Evolutionary conservation across 2,888 invertebrate genomes (phyloP).

Genomic region (Pheosia gnoma): DNA sequence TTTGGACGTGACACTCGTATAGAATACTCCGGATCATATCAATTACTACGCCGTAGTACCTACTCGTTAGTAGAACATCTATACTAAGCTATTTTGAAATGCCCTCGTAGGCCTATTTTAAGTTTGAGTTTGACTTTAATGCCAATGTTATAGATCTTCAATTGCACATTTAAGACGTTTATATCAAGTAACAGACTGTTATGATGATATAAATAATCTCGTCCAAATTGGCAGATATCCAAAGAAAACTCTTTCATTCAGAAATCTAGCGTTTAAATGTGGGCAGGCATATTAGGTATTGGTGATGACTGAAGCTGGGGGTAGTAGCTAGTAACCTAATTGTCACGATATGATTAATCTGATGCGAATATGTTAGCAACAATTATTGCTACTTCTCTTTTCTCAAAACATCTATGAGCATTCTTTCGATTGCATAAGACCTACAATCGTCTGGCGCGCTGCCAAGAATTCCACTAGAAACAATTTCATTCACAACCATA

Average conservation of each 20-base stretch:
- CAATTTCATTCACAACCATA: background rate
- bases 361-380: too few relatives aligned
- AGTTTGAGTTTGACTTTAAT: too few relatives aligned
- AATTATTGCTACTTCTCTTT: background rate
- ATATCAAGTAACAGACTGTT: background rate
- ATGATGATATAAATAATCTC: background rate
- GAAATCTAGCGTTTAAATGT: background rate
- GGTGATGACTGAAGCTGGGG: too few relatives aligned
- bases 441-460: background rate
- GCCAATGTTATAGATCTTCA: too few relatives aligned
- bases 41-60: too few relatives aligned
- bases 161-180: too few relatives aligned
- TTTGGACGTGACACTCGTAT: background rate
- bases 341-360: too few relatives aligned
- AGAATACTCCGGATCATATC: background rate
- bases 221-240: background rate
- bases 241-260: background rate
- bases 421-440: background rate
- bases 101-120: too few relatives aligned
- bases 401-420: background rate
- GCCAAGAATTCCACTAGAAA: background rate
- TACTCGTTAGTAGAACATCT: too few relatives aligned
- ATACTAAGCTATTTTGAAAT: too few relatives aligned
- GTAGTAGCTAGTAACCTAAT: too few relatives aligned
- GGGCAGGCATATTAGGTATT: background rate